These are phyloP conservation scores for Pinctada fucata DNA, from an alignment of 2,888 invertebrate genomes.

Conservation along the genomic window DNA sequence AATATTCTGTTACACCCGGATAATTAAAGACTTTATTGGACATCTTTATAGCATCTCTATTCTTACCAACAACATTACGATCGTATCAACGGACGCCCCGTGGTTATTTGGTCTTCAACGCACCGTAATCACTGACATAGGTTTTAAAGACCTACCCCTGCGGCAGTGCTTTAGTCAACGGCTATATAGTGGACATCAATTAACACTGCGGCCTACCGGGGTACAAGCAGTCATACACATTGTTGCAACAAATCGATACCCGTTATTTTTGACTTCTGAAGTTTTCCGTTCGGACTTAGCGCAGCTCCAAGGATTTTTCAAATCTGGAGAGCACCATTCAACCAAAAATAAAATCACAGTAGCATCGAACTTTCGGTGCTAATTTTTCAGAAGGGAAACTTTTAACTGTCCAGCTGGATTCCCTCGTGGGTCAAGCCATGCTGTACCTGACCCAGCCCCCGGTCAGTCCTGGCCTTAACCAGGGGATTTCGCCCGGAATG, in stretches of 20 bases:
- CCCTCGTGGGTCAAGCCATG: constrained; percentile 40
- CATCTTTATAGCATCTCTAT: background rate
- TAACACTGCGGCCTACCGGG: too few species aligned
- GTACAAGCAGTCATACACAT: too few species aligned
- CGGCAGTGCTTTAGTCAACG: too few species aligned
- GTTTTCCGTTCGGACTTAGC: too few species aligned
- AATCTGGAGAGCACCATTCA: too few species aligned
- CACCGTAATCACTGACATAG: background rate
- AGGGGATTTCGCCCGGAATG: constrained; percentile 35
- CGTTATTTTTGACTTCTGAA: too few species aligned
- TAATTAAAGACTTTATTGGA: background rate
- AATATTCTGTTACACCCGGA: background rate
- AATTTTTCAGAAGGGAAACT: background rate
- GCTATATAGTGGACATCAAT: too few species aligned
- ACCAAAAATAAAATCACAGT: too few species aligned
- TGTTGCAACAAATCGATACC: too few species aligned
- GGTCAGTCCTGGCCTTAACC: constrained; percentile 36
- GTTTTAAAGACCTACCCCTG: background rate
- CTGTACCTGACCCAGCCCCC: constrained; percentile 55
- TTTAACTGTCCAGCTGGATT: constrained; percentile 36
- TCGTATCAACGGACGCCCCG: background rate
- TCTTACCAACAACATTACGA: background rate
- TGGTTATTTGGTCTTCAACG: background rate
- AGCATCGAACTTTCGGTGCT: too few species aligned
- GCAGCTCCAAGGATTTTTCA: too few species aligned